phyloP scores from a whole-genome alignment of 2,888 invertebrate genomes.

The Leucophora obtusa region DNA sequence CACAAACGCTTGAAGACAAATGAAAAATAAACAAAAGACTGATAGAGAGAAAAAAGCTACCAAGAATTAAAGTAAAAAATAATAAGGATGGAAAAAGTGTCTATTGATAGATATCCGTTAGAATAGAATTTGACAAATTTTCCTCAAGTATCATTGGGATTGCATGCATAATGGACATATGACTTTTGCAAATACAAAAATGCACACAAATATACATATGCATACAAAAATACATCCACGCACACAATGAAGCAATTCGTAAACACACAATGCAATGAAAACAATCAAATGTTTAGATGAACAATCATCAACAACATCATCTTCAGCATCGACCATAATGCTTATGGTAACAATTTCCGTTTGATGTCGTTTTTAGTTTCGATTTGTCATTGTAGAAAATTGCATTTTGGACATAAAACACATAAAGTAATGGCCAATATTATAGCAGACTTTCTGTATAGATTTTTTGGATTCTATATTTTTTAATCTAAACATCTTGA shows the following conservation, averaged over 20 bases:
- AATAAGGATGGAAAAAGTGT: conserved; percentile 52
- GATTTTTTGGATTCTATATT: too few relatives aligned
- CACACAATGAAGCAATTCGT: not conserved
- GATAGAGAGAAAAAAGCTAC: conserved; percentile 6
- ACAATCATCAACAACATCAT: conserved; percentile 44
- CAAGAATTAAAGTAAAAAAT: conserved; percentile 8
- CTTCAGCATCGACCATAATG: conserved; percentile 43
- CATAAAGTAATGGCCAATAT: too few relatives aligned
- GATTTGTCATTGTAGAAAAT: conserved; percentile 61
- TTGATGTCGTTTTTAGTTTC: conserved; percentile 62
- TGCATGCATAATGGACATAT: conserved; percentile 63
- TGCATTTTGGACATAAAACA: conserved; percentile 47
- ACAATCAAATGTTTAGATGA: conserved; percentile 54
- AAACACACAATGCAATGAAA: conserved; percentile 8
- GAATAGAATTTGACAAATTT: conserved; percentile 59
- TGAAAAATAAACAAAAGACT: conserved; percentile 49
- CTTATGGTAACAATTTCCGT: conserved; percentile 63
- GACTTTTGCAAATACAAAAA: conserved; percentile 57
- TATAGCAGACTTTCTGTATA: too few relatives aligned
- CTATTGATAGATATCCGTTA: conserved; percentile 61
- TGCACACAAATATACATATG: not conserved
- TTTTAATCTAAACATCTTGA: too few relatives aligned
- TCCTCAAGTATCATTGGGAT: conserved; percentile 57
- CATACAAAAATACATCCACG: not conserved
- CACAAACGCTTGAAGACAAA: conserved; percentile 23